Percentiles rank a stretch among this genome's conserved stretches.
Evolutionary conservation across 37 sponge, comb jelly and placozoan genomes (phyloP).

Genomic region (Amphimedon queenslandica): DNA sequence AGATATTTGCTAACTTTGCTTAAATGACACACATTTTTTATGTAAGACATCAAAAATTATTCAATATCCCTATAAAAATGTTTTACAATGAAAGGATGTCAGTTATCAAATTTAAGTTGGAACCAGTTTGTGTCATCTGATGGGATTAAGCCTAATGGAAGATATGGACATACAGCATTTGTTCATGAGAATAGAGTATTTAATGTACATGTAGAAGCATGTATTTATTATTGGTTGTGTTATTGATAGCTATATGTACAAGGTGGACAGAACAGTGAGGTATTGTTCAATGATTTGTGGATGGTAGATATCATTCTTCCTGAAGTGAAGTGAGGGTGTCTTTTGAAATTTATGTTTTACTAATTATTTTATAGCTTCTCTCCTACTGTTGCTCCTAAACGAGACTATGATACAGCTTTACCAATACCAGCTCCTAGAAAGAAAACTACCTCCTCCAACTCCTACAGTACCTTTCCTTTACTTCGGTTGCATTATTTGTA

Average conservation of each 20-base stretch:
- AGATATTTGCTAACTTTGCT: constrained; percentile 13
- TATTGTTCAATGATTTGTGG: constrained; percentile 59
- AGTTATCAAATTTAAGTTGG: no score
- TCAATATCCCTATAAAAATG: no score
- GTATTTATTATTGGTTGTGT: no score
- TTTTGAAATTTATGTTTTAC: no score
- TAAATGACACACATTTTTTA: constrained; percentile 43
- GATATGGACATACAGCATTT: not conserved
- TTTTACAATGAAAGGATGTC: no score
- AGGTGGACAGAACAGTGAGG: constrained; percentile 54
- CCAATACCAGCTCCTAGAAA: constrained; percentile 63
- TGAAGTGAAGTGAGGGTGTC: not conserved
- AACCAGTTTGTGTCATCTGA: no score
- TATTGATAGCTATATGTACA: constrained; percentile 57
- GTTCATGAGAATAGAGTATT: not conserved
- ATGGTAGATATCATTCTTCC: constrained; percentile 8
- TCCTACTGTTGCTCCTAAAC: constrained; percentile 40
- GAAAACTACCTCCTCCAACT: constrained; percentile 20
- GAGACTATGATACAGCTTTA: constrained; percentile 18
- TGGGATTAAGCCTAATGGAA: no score
- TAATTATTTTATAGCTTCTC: constrained; percentile 11
- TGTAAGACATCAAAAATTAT: constrained; percentile 12
- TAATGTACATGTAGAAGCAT: no score
- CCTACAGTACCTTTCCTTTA: constrained; percentile 16
- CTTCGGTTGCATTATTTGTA: not conserved